phyloP scores from a whole-genome alignment of 1,140 invertebrate species.

The silkworm (Bombyx mori) region DNA sequence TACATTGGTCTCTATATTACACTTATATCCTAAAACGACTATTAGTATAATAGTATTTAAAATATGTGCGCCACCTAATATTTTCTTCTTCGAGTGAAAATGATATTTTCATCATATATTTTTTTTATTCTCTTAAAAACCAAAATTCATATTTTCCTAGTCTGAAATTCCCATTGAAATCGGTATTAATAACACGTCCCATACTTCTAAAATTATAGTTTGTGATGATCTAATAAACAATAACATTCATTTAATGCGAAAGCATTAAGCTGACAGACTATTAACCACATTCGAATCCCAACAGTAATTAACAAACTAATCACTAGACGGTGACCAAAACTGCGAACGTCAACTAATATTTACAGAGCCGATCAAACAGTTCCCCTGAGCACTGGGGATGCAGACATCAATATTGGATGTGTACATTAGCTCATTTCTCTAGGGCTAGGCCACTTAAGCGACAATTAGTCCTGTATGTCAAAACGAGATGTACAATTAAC shows the following conservation, averaged over 20 bases:
- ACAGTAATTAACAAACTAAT: neutral
- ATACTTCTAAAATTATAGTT: too few species aligned
- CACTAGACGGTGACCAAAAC: neutral
- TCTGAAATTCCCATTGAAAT: too few species aligned
- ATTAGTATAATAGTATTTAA: too few species aligned
- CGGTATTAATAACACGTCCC: too few species aligned
- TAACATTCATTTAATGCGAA: neutral
- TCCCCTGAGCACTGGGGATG: constrained; percentile 12
- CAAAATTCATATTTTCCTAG: too few species aligned
- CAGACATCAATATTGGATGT: constrained; percentile 28
- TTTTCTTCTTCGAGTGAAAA: too few species aligned
- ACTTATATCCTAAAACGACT: too few species aligned
- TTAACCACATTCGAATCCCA: neutral
- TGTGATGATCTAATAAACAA: neutral
- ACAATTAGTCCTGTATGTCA: constrained; percentile 28
- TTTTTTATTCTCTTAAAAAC: too few species aligned
- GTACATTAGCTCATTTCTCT: constrained; percentile 42
- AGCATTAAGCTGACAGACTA: neutral
- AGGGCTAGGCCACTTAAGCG: constrained; percentile 30
- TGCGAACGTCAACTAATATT: constrained; percentile 9
- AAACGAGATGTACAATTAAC: constrained; percentile 12
- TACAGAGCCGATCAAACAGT: constrained; percentile 24
- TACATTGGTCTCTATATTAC: too few species aligned
- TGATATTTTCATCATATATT: too few species aligned
- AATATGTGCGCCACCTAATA: too few species aligned